Evolutionary conservation across 1,140 invertebrate species (phyloP).

Genomic region (Trypoxylus dichotomus): DNA sequence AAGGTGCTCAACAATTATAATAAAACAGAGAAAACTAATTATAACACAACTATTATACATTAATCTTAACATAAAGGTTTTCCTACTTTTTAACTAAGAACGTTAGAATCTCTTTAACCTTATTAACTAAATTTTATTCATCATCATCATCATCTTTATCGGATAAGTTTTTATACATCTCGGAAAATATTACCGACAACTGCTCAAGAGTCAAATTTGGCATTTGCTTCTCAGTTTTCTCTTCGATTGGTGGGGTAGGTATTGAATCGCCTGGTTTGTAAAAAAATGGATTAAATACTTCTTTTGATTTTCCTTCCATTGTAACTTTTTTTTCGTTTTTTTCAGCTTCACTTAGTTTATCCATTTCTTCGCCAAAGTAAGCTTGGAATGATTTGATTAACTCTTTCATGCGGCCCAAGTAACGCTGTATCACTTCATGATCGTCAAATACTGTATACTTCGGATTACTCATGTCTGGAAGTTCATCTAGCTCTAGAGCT

Average conservation of each 20-base stretch:
- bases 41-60: not conserved
- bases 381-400: not conserved
- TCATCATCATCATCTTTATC: not conserved
- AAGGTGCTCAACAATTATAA: no score
- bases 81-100: no score
- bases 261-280: not conserved
- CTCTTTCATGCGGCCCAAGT: not conserved
- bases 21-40: no score
- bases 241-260: not conserved
- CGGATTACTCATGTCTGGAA: not conserved
- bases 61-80: not conserved
- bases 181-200: not conserved
- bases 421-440: not conserved
- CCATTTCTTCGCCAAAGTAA: not conserved
- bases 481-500: not conserved
- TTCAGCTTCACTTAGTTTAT: not conserved
- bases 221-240: not conserved
- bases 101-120: no score
- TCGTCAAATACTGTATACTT: not conserved
- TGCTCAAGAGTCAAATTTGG: not conserved
- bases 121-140: not conserved
- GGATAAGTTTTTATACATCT: not conserved
- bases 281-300: not conserved
- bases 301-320: not conserved
- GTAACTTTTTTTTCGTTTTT: not conserved